Evolutionary conservation across 2,888 invertebrate species (phyloP).

Genomic region (Rhamnusium bicolor): DNA sequence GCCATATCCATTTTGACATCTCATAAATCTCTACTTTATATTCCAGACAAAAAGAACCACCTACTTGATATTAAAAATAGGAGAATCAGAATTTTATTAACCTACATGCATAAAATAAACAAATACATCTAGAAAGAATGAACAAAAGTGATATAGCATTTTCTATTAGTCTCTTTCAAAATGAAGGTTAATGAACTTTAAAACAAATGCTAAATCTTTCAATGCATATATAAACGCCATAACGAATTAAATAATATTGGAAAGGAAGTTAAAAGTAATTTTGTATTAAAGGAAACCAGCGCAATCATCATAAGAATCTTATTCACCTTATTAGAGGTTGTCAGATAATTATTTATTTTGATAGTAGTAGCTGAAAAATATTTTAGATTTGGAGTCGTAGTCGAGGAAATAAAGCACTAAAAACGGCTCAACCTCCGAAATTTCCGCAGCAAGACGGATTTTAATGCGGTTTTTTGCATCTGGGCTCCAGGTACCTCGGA

Average conservation of each 20-base stretch:
- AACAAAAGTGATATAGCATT: neutral
- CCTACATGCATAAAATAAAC: conserved; percentile 16
- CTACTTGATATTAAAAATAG: conserved; percentile 22
- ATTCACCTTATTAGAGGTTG: too few relatives aligned
- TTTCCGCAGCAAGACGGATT: too few relatives aligned
- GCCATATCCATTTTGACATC: conserved; percentile 24
- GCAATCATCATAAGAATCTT: too few relatives aligned
- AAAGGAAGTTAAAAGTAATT: neutral
- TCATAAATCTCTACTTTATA: conserved; percentile 33
- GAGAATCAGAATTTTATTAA: conserved; percentile 21
- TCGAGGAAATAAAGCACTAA: too few relatives aligned
- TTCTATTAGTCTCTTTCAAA: neutral
- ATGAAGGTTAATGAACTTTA: neutral
- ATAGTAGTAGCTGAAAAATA: too few relatives aligned
- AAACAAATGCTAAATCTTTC: neutral
- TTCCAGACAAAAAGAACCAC: conserved; percentile 24
- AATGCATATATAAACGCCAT: neutral
- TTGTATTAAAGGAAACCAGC: too few relatives aligned
- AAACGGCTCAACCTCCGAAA: too few relatives aligned
- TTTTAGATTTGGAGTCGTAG: too few relatives aligned
- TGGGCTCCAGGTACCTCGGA: too few relatives aligned
- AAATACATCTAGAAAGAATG: neutral
- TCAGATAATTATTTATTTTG: too few relatives aligned
- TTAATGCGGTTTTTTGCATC: too few relatives aligned
- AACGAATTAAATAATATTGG: neutral